phyloP scores from a whole-genome alignment of 2,113 vertebrate genomes.

The Lampris incognitus region DNA sequence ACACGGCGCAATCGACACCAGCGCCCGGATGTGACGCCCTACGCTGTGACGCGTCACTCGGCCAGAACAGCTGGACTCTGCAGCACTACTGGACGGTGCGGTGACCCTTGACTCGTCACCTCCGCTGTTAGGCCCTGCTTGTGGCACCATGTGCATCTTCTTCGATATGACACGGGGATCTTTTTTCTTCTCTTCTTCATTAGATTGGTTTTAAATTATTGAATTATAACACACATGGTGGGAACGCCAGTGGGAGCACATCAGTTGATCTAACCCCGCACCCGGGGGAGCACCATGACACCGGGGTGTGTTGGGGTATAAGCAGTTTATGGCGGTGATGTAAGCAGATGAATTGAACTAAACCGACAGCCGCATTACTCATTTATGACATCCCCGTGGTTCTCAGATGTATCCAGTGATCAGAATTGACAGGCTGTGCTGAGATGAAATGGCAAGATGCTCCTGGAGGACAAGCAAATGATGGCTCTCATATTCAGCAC shows the following conservation, averaged over 20 bases:
- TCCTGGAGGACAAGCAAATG: slow-evolving; percentile 72
- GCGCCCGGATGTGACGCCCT: too few species aligned
- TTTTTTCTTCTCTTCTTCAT: too few species aligned
- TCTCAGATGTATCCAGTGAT: slow-evolving; percentile 66
- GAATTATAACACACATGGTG: not conserved
- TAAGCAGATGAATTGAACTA: slow-evolving; percentile 54
- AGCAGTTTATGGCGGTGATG: slow-evolving; percentile 39
- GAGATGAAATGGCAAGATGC: slow-evolving; percentile 62
- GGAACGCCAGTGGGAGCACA: slow-evolving; percentile 9
- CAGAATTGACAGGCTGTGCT: slow-evolving; percentile 50
- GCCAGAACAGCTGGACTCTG: too few species aligned
- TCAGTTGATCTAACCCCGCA: slow-evolving; percentile 16
- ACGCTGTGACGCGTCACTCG: too few species aligned
- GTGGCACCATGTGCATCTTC: too few species aligned
- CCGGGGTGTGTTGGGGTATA: slow-evolving; percentile 24
- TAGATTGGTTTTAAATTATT: not conserved
- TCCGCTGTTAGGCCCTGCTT: too few species aligned
- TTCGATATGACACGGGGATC: too few species aligned
- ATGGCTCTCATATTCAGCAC: slow-evolving; percentile 72
- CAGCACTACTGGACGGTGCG: too few species aligned
- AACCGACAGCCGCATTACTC: slow-evolving; percentile 73
- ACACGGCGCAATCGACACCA: too few species aligned
- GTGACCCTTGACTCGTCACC: too few species aligned
- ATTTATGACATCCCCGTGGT: slow-evolving; percentile 63
- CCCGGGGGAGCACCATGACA: slow-evolving; percentile 43